A percentile compares a stretch with the other conserved stretches of the same genome.
These are phyloP conservation scores for Lycaon pictus DNA, from an alignment of 2,113 vertebrate genomes.

Conservation along the genomic window DNA sequence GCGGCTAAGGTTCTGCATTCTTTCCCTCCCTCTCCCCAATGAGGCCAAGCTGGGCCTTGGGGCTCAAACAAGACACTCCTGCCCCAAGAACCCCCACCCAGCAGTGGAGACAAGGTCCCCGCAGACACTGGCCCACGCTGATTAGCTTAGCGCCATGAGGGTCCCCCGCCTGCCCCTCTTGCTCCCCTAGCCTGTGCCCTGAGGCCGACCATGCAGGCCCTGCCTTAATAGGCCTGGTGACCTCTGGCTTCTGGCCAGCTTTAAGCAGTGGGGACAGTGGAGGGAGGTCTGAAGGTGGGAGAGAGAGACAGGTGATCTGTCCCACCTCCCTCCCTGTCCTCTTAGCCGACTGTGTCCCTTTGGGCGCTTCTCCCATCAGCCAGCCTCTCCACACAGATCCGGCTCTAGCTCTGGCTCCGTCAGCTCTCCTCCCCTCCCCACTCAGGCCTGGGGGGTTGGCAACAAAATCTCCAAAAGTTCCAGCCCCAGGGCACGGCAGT, in stretches of 20 bases:
- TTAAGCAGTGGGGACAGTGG: neutral
- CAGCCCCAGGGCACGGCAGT: neutral
- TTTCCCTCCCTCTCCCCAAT: neutral
- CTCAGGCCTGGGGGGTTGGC: neutral
- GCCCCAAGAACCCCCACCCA: neutral
- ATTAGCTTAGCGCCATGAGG: neutral
- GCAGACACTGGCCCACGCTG: fast-evolving
- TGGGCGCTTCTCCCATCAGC: neutral
- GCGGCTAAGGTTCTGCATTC: no score
- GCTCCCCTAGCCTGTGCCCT: neutral
- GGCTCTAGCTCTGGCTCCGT: no score
- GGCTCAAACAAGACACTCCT: neutral
- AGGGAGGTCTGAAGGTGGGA: neutral
- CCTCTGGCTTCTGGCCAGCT: neutral
- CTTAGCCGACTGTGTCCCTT: neutral
- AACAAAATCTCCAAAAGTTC: neutral
- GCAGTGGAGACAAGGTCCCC: neutral
- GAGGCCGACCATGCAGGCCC: no score
- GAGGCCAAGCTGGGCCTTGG: neutral
- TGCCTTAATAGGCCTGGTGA: neutral
- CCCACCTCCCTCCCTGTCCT: neutral
- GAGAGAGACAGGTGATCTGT: neutral
- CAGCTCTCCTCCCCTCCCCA: neutral
- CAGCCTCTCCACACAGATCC: neutral
- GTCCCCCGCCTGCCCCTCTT: neutral